phyloP scores from a whole-genome alignment of 2,888 invertebrate species.

The Himalopsyche tibetana region DNA sequence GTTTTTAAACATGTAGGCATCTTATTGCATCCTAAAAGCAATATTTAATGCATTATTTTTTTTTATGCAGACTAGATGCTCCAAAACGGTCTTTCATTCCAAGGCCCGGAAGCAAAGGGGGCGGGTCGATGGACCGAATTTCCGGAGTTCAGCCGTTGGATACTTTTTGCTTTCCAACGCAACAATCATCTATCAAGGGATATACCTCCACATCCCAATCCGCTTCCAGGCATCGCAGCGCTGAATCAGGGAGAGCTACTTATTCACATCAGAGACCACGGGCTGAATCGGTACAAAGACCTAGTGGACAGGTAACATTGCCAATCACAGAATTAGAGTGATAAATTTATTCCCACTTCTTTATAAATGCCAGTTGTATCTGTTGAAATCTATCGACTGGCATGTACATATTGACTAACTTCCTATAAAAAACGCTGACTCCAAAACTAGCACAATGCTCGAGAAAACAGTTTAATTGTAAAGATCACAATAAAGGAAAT shows the following conservation, averaged over 20 bases:
- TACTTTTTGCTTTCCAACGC: neutral
- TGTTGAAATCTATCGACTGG: too few relatives aligned
- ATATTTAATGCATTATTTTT: neutral
- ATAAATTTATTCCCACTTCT: too few relatives aligned
- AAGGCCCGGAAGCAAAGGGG: constrained; percentile 45
- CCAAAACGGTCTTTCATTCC: constrained; percentile 60
- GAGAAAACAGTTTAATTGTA: too few relatives aligned
- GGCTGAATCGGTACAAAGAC: constrained; percentile 58
- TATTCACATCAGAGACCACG: constrained; percentile 46
- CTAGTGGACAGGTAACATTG: constrained; percentile 55
- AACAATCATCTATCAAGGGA: neutral
- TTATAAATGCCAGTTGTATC: too few relatives aligned
- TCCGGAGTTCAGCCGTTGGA: constrained; percentile 62
- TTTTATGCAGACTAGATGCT: constrained; percentile 50
- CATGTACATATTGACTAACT: too few relatives aligned
- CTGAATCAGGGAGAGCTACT: constrained; percentile 58
- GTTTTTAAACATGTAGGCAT: neutral
- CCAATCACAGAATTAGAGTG: too few relatives aligned
- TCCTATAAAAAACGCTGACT: too few relatives aligned
- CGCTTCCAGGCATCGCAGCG: constrained; percentile 58
- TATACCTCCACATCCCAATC: neutral
- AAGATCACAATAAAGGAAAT: too few relatives aligned
- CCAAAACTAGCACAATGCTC: too few relatives aligned
- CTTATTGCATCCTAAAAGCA: neutral
- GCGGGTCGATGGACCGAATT: constrained; percentile 58